Evolutionary conservation across 2,113 vertebrate genomes (phyloP), one percentile per base, ranked within the genome.

Genomic region (Hirundichthys speculiger): DNA sequence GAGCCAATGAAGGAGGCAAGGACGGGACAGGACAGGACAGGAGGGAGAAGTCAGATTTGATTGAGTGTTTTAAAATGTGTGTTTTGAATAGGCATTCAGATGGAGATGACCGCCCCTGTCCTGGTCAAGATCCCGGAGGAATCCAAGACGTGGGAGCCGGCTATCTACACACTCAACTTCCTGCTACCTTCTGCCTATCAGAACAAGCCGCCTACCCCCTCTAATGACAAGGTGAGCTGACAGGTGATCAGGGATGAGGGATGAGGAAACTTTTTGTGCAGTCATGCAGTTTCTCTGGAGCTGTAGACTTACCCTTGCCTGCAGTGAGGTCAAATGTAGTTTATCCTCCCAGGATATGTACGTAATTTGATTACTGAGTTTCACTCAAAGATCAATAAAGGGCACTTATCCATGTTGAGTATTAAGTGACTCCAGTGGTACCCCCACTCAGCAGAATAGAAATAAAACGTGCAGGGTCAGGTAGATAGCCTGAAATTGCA

Each of bases 51-150:
- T 34, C 30, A 7, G 30, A 6, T 19, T 14, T 45, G 3, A 22
- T 24, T 13, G 15, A 19, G 38, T 22, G 51, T 20, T 24, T 18
- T 2, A 22, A 30, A 13, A 11, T 27, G 22, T 59, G 45, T 47
- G 18, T 10, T 15, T 62, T 1, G 2, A 4, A n/a, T 61, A 93
- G 91, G 89, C 16, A 12, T 91, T n/a, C 84, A 87, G 69, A 92
- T 94, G 83, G 88, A 94, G 63, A 93, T 93, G 92, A 91, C 90
- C 0, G 86, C 93, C 48, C 93, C 92, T 0, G 90, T 94, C 40
- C 79, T 94, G 52, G 90, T 94, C 1, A 90, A 84, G 66, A 89
- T 93, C 54, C 93, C 91, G 2, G 90, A 92, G 72, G 85, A 90
- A 48, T 91, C 84, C 51, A 88, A 69, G 75, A 88, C 91, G 81